Evolutionary conservation across 2,797 vertebrate species (phyloP).

Genomic region (Buceros bicornis): DNA sequence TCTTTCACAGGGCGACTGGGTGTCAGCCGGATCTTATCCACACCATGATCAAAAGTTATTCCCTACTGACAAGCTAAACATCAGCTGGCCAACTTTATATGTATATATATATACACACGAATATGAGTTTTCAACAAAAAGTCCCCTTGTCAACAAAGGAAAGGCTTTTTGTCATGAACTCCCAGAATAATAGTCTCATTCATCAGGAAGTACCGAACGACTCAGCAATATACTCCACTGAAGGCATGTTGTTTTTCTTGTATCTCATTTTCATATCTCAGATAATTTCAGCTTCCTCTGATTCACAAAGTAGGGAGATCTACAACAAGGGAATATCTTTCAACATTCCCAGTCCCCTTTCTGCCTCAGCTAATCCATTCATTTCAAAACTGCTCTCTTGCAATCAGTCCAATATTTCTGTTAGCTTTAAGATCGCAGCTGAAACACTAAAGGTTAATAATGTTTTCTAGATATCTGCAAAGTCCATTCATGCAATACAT

Average conservation of each 20-base stretch:
- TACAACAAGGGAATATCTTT: neutral
- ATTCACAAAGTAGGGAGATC: neutral
- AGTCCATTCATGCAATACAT: neutral
- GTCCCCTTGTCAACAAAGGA: conserved; percentile 14
- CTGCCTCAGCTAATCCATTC: neutral
- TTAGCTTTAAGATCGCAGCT: neutral
- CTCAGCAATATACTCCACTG: neutral
- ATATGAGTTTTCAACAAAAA: conserved; percentile 28
- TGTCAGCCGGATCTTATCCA: conserved; percentile 33
- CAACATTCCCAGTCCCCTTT: neutral
- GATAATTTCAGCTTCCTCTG: neutral
- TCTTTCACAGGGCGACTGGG: conserved; percentile 14
- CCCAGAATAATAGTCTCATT: conserved; percentile 38
- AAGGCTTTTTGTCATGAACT: conserved; percentile 25
- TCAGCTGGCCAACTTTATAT: neutral
- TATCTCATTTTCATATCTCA: conserved; percentile 12
- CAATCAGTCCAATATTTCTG: neutral
- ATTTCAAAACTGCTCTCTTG: neutral
- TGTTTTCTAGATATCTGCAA: neutral
- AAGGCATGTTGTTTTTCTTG: neutral
- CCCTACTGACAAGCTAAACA: neutral
- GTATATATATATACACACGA: neutral
- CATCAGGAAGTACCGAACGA: neutral
- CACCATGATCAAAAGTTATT: conserved; percentile 37
- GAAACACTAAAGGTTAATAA: neutral